Evolutionary conservation across 2,888 invertebrate species (phyloP).

Genomic region (Thecocarcelia acutangulata): DNA sequence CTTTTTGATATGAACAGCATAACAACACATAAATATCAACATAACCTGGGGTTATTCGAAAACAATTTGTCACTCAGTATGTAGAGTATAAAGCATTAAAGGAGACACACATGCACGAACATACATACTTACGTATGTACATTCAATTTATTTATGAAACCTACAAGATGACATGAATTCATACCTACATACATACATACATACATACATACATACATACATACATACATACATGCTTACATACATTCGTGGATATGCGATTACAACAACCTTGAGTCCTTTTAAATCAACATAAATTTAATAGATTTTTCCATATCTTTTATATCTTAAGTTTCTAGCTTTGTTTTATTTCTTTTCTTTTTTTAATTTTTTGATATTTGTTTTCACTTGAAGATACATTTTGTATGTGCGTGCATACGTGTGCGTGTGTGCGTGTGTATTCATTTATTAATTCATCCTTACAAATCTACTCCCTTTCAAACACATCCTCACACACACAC

Average conservation of each 20-base stretch:
- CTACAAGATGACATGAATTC: no score
- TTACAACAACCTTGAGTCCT: constrained; percentile 62
- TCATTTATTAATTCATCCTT: constrained; percentile 35
- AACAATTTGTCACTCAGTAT: constrained; percentile 63
- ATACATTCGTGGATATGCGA: background rate
- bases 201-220: constrained; percentile 7
- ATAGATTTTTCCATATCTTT: constrained; percentile 56
- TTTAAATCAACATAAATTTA: constrained; percentile 68
- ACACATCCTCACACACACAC: no score
- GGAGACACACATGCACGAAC: background rate
- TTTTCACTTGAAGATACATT: background rate
- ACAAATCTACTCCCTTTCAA: constrained; percentile 1
- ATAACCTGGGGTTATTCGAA: constrained; percentile 68
- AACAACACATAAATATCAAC: constrained; percentile 62
- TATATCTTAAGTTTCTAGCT: no score
- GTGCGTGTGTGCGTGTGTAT: constrained; percentile 10
- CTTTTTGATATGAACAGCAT: constrained; percentile 40
- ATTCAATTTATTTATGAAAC: background rate
- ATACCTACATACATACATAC: background rate
- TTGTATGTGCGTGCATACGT: background rate
- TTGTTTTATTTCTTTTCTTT: constrained; percentile 12
- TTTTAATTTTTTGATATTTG: constrained; percentile 8
- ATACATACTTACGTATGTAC: no score
- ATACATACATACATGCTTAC: background rate
- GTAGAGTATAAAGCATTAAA: no score